phyloP scores from a whole-genome alignment of 1,140 invertebrate species.

The Dysdera silvatica region DNA sequence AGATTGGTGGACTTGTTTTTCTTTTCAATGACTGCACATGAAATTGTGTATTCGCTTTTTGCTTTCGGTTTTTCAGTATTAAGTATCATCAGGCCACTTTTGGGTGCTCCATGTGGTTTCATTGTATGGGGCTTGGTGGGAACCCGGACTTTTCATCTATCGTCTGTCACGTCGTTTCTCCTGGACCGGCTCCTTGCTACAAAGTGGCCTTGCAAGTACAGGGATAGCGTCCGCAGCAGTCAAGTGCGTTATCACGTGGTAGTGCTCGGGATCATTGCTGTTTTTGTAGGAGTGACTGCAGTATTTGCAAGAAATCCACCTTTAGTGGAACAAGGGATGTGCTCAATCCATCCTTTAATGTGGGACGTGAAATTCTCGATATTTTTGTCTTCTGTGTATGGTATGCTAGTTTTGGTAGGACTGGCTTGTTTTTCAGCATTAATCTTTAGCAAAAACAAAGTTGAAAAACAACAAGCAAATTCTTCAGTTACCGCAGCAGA shows the following conservation, averaged over 20 bases:
- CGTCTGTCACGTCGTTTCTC: slow-evolving; percentile 48
- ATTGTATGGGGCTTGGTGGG: slow-evolving; percentile 49
- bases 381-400: slow-evolving; percentile 48
- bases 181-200: slow-evolving; percentile 47
- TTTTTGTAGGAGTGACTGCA: slow-evolving; percentile 46
- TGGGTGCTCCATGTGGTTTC: slow-evolving; percentile 41
- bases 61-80: slow-evolving; percentile 47
- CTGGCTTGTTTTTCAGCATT: not conserved
- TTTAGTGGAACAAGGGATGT: slow-evolving; percentile 32
- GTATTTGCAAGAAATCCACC: slow-evolving; percentile 33
- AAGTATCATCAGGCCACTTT: slow-evolving; percentile 45
- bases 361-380: slow-evolving; percentile 48
- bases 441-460: slow-evolving; percentile 24
- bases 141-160: slow-evolving; percentile 50
- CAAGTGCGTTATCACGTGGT: slow-evolving; percentile 52
- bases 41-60: slow-evolving; percentile 47
- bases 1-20: slow-evolving; percentile 51
- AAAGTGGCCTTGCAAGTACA: slow-evolving; percentile 45
- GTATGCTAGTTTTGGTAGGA: slow-evolving; percentile 42
- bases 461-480: slow-evolving; percentile 32
- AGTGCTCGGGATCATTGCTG: slow-evolving; percentile 48
- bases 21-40: slow-evolving; percentile 47
- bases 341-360: slow-evolving; percentile 47
- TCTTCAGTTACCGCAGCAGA: slow-evolving; percentile 26
- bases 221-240: slow-evolving; percentile 45